Percentiles rank a stretch among this genome's conserved stretches.
Evolutionary conservation across 1,140 invertebrate genomes (phyloP).

Genomic region (Sycophila sp.): DNA sequence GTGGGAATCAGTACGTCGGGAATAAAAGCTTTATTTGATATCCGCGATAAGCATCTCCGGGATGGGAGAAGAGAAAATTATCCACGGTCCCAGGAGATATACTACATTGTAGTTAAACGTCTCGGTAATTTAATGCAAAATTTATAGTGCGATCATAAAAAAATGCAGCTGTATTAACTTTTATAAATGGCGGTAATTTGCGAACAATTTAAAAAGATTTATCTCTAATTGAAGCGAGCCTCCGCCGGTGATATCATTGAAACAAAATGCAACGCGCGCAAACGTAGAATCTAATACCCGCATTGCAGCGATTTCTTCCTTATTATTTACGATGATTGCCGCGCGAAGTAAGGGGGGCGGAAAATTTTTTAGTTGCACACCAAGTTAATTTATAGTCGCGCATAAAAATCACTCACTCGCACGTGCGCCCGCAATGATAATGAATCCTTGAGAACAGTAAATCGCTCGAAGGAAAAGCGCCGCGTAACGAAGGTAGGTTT

Average conservation of each 20-base stretch:
- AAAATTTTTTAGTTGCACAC: background rate
- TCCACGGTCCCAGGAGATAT: too few species aligned
- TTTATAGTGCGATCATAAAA: too few species aligned
- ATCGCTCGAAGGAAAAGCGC: slow-evolving; percentile 13
- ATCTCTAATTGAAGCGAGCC: too few species aligned
- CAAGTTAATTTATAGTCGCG: slow-evolving; percentile 30
- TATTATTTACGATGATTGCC: slow-evolving; percentile 19
- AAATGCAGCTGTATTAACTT: background rate
- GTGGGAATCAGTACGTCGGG: too few species aligned
- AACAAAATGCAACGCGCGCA: too few species aligned
- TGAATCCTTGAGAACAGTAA: slow-evolving; percentile 24
- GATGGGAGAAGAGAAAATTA: background rate
- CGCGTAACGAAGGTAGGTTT: slow-evolving; percentile 9
- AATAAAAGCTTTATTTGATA: background rate
- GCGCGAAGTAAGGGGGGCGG: background rate
- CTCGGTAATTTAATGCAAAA: too few species aligned
- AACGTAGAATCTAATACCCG: too few species aligned
- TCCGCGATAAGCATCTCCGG: background rate
- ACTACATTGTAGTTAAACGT: too few species aligned
- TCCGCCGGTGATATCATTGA: too few species aligned
- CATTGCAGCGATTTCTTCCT: background rate
- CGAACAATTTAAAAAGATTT: too few species aligned
- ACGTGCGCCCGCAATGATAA: background rate
- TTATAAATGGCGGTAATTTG: too few species aligned
- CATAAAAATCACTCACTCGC: slow-evolving; percentile 12